Evolutionary conservation across 1,140 invertebrate genomes (phyloP), one percentile per base, ranked within the genome.

Genomic region (Drosophila sucinea): DNA sequence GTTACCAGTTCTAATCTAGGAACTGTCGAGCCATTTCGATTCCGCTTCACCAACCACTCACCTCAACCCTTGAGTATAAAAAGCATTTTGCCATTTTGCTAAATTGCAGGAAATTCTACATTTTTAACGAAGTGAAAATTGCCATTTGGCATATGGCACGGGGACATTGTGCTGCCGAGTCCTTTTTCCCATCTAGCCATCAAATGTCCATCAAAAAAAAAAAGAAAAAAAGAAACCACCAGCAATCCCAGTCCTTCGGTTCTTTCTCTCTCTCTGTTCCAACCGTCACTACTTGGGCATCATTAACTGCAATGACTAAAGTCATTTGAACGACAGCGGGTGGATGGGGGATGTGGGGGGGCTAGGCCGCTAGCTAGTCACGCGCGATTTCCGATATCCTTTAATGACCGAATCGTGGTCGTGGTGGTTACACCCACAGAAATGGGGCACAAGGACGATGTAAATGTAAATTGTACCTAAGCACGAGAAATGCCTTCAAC

Each of bases 281-380:
- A 41, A 33, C 10, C 38, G 27, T 51, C 44, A 51, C 10, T n/a
- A n/a, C 38, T 35, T 58, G 32, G 33, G 83, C 79, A 82, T 86
- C 83, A 86, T 86, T 86, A 86, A 87, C 83, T 87, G 79, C 79
- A 86, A 81, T 86, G 82, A 87, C 82, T 81, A 73, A 77, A 87
- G 83, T 82, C 75, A 79, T 87, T 86, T 86, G 66, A 85, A 81
- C 72, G 65, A 65, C 58, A 47, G 30, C 35, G 33, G 55, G 7
- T 35, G 17, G 17, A 41, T 29, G 30, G 25, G 5, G 41, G 27
- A 17, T 54, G 32, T 44, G 61, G 63, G 10, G 7, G 1, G 23
- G 11, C 11, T 23, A 29, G 17, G 6, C 4, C 1, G 47, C 67
- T 66, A 84, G 81, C 81, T 67, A 75, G 71, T 70, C 83, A 82